Conservation (phyloP, 2,113 vertebrate species). For the Corythornis madagascariensis region DNA sequence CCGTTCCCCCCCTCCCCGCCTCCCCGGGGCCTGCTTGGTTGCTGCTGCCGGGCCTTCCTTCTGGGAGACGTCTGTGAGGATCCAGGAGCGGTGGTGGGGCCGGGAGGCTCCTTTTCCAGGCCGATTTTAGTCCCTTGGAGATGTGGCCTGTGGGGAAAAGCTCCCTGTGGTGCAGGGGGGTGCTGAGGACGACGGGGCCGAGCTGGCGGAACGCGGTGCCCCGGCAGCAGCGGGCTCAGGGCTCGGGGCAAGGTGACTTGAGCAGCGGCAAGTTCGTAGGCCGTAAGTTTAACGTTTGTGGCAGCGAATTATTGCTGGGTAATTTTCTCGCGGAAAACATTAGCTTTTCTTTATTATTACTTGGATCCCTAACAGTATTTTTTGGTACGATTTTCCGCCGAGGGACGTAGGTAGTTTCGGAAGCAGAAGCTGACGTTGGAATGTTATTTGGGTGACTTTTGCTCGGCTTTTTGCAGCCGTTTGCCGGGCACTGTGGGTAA, state of each 20-base stretch:
- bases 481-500: neutral
- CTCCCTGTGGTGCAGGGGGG: rapidly evolving
- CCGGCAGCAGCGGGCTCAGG: neutral
- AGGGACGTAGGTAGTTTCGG: neutral
- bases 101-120: neutral
- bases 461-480: neutral
- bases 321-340: rapidly evolving
- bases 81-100: neutral
- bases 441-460: neutral
- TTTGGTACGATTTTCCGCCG: neutral
- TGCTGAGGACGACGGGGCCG: rapidly evolving
- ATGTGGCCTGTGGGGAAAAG: rapidly evolving
- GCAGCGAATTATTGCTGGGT: rapidly evolving
- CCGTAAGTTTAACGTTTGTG: rapidly evolving
- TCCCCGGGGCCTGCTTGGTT: neutral
- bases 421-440: neutral
- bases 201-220: rapidly evolving
- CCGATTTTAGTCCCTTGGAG: rapidly evolving
- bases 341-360: neutral
- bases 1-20: rapidly evolving
- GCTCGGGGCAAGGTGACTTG: constrained; percentile 20
- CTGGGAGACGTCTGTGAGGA: neutral
- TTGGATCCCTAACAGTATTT: neutral
- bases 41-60: neutral
- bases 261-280: neutral